A percentile compares a stretch with the other conserved stretches of the same genome.
Conservation (phyloP, 2,888 invertebrate species). For the Pristionchus exspectatus region DNA sequence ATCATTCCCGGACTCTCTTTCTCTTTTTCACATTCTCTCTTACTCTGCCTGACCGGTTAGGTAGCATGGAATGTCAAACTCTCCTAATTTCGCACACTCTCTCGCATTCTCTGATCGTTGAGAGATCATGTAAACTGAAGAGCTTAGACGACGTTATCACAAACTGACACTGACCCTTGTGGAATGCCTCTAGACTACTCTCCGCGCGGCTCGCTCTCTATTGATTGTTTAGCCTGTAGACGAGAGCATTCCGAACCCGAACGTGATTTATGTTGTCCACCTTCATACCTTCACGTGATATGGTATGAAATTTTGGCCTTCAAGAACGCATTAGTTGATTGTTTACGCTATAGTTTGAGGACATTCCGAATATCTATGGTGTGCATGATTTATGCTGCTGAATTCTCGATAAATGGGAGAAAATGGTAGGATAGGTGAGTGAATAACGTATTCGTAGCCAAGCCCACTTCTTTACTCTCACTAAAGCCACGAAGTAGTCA, state of each 20-base stretch:
- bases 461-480: too few species aligned
- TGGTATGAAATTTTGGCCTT: too few species aligned
- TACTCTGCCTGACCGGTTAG: not conserved
- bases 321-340: too few species aligned
- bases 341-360: too few species aligned
- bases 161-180: not conserved
- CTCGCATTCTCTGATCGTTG: not conserved
- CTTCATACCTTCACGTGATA: too few species aligned
- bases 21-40: not conserved
- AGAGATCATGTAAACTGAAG: not conserved
- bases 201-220: not conserved
- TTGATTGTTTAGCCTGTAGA: not conserved
- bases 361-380: too few species aligned
- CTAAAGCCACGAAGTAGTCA: too few species aligned
- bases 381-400: too few species aligned
- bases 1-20: not conserved
- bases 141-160: not conserved
- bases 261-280: not conserved
- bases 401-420: too few species aligned
- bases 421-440: too few species aligned
- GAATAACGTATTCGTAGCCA: too few species aligned
- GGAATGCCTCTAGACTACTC: slow-evolving; percentile 18
- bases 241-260: not conserved
- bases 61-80: not conserved
- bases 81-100: not conserved